Evolutionary conservation across 2,797 vertebrate genomes (phyloP).

Genomic region (Triplophysa yarkandensis): DNA sequence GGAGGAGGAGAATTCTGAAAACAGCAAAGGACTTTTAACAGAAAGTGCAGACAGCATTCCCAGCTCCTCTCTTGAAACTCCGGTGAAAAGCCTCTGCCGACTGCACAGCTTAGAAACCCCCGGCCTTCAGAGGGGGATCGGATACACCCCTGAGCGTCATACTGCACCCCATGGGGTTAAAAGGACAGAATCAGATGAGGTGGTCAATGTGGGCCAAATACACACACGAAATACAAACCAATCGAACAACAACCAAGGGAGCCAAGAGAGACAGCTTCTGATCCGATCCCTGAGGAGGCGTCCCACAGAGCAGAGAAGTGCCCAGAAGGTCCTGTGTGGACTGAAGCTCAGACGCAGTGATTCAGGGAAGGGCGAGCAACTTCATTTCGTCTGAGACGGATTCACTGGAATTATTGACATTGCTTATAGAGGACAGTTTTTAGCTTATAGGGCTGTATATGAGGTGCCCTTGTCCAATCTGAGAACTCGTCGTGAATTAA

Average conservation of each 20-base stretch:
- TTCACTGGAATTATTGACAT: too few species aligned
- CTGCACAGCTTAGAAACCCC: constrained; percentile 68
- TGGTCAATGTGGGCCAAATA: constrained; percentile 14
- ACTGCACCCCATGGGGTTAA: constrained; percentile 58
- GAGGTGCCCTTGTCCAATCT: too few species aligned
- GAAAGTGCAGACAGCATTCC: constrained; percentile 65
- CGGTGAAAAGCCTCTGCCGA: constrained; percentile 57
- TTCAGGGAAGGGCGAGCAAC: constrained; percentile 72
- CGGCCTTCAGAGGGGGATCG: constrained; percentile 61
- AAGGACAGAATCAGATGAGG: constrained; percentile 63
- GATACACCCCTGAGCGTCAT: constrained; percentile 24
- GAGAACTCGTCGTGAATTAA: too few species aligned
- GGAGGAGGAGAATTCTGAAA: neutral
- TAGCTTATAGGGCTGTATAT: too few species aligned
- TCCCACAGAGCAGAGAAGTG: constrained; percentile 61
- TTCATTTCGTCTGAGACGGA: constrained; percentile 74
- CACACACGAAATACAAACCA: constrained; percentile 56
- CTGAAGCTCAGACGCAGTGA: constrained; percentile 71
- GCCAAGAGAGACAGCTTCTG: constrained; percentile 43
- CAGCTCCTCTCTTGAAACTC: constrained; percentile 67
- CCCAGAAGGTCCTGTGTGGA: constrained; percentile 73
- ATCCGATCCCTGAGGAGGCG: constrained; percentile 59
- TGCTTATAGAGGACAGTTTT: too few species aligned
- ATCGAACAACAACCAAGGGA: constrained; percentile 52
- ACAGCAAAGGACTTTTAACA: constrained; percentile 8